Evolutionary conservation across 2,797 vertebrate genomes (phyloP).

Genomic region (Enteromius fasciolatus): DNA sequence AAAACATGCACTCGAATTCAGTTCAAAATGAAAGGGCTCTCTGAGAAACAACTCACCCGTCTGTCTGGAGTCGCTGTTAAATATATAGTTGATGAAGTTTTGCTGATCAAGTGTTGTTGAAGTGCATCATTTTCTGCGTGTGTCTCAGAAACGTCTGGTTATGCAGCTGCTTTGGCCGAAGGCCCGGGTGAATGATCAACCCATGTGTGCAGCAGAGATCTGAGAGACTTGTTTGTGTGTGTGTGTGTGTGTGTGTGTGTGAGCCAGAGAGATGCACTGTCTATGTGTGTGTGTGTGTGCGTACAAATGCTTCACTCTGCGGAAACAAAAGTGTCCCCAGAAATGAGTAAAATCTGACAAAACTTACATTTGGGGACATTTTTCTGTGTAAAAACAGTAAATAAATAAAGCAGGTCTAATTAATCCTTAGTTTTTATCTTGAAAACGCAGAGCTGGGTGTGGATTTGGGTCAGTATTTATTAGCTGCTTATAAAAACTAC

Average conservation of each 20-base stretch:
- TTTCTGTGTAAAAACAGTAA: background rate
- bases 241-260: background rate
- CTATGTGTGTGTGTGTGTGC: background rate
- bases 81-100: background rate
- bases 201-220: constrained; percentile 19
- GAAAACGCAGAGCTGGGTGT: background rate
- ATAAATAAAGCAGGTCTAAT: background rate
- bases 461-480: constrained; percentile 21
- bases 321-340: background rate
- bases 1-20: background rate
- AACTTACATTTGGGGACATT: background rate
- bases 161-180: constrained; percentile 10
- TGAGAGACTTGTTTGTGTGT: constrained; percentile 6
- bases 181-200: constrained; percentile 53
- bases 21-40: background rate
- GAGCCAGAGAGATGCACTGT: background rate
- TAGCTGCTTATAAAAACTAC: background rate
- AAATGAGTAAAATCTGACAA: background rate
- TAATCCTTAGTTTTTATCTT: background rate
- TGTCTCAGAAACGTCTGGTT: background rate
- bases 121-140: background rate
- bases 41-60: constrained; percentile 10
- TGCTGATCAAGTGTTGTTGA: background rate
- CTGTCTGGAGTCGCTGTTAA: background rate
- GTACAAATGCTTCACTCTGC: background rate